Percentiles rank a stretch among this genome's conserved stretches.
phyloP scores from a whole-genome alignment of 2,113 vertebrate species.

The Cinclus mexicanus region DNA sequence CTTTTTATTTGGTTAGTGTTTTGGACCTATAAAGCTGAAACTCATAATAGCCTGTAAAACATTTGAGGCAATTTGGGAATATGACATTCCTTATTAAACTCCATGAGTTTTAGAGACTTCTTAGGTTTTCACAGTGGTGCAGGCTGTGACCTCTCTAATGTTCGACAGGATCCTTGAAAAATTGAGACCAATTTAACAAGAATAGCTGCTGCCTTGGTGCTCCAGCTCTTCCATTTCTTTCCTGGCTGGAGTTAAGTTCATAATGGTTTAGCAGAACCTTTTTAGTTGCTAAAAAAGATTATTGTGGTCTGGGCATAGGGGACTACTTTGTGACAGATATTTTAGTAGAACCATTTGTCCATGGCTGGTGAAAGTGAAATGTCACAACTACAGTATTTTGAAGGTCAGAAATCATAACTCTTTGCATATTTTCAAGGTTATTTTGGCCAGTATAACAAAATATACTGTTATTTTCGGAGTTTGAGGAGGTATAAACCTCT shows the following conservation, averaged over 20 bases:
- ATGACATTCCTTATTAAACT: background rate
- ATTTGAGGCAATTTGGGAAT: background rate
- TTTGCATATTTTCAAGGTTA: background rate
- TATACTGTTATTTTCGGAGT: background rate
- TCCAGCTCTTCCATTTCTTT: slow-evolving; percentile 10
- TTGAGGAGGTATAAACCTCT: background rate
- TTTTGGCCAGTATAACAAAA: background rate
- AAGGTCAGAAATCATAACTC: background rate
- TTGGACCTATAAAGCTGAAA: background rate
- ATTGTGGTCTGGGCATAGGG: background rate
- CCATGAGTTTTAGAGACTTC: background rate
- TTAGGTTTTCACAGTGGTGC: background rate
- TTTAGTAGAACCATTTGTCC: background rate
- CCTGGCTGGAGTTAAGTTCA: slow-evolving; percentile 10
- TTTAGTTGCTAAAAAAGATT: background rate
- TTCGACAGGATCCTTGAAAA: slow-evolving; percentile 2
- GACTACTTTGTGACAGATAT: background rate
- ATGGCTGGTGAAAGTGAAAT: background rate
- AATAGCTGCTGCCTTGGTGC: background rate
- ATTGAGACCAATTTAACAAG: slow-evolving; percentile 10
- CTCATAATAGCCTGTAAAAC: background rate
- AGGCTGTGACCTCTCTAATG: background rate
- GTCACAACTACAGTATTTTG: background rate
- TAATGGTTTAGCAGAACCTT: background rate
- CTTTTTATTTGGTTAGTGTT: slow-evolving; percentile 18